Conservation (phyloP, 2,888 invertebrate species). For the Caenorhabditis sp. region DNA sequence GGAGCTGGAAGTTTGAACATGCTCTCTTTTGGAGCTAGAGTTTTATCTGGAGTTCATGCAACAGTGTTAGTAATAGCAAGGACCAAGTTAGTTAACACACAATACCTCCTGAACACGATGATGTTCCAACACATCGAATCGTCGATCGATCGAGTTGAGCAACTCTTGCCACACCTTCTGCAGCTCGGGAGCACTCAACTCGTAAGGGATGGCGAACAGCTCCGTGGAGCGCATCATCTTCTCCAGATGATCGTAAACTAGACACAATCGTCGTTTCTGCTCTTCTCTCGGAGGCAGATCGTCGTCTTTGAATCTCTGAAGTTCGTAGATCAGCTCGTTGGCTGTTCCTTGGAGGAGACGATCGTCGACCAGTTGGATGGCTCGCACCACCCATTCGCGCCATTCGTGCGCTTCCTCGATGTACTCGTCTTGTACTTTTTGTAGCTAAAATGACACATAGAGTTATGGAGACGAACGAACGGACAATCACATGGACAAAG, state of each 20-base stretch:
- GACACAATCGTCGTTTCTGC: constrained; percentile 92
- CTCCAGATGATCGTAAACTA: constrained; percentile 88
- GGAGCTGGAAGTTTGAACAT: background rate
- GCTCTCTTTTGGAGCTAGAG: background rate
- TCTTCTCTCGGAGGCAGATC: constrained; percentile 94
- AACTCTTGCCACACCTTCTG: constrained; percentile 84
- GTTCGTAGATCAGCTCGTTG: constrained; percentile 89
- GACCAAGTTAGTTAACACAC: constrained; percentile 19
- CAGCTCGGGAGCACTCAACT: constrained; percentile 84
- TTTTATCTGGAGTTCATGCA: background rate
- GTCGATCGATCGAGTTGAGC: constrained; percentile 75
- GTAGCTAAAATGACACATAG: constrained; percentile 69
- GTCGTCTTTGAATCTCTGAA: constrained; percentile 94
- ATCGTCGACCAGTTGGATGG: constrained; percentile 77
- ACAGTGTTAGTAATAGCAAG: constrained; percentile 1
- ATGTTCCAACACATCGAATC: constrained; percentile 73
- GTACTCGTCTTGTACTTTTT: constrained; percentile 77
- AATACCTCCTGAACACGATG: constrained; percentile 71
- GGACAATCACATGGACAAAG: constrained; percentile 2
- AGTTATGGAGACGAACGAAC: constrained; percentile 5
- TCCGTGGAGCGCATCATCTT: constrained; percentile 71
- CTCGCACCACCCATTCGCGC: constrained; percentile 78
- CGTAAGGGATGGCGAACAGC: constrained; percentile 80
- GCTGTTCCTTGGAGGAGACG: constrained; percentile 71
- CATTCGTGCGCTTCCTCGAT: constrained; percentile 79